These are phyloP conservation scores for Cryptocheilus praepositus DNA, from an alignment of 2,888 invertebrate species.

Conservation along the genomic window DNA sequence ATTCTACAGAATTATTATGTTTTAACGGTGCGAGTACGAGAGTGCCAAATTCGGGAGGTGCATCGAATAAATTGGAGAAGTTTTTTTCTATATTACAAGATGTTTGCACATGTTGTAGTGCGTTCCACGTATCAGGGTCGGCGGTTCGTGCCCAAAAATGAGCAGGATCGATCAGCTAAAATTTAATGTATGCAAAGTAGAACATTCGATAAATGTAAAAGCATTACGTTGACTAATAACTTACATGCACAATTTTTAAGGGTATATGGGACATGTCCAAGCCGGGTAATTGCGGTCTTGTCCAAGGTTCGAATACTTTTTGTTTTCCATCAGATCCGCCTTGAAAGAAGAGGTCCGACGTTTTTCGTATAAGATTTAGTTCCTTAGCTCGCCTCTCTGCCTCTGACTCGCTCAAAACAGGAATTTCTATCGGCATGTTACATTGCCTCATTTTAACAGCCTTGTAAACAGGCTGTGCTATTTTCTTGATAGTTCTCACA, in stretches of 20 bases:
- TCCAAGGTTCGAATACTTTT: conserved; percentile 11
- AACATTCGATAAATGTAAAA: background rate
- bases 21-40: conserved; percentile 76
- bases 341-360: conserved; percentile 12
- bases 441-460: conserved; percentile 82
- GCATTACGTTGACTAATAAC: conserved; percentile 37
- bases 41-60: conserved; percentile 75
- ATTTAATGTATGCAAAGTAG: conserved; percentile 22
- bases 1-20: conserved; percentile 66
- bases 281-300: conserved; percentile 78
- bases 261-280: conserved; percentile 79
- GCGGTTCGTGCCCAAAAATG: conserved; percentile 83
- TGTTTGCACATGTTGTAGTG: conserved; percentile 69
- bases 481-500: conserved; percentile 35
- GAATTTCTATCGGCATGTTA: conserved; percentile 73
- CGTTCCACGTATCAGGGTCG: conserved; percentile 74
- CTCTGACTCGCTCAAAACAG: conserved; percentile 71
- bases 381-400: conserved; percentile 58
- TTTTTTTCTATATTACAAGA: conserved; percentile 44
- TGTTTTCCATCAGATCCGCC: background rate
- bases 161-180: conserved; percentile 79
- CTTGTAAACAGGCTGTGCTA: conserved; percentile 82
- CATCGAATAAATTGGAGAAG: conserved; percentile 45
- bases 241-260: conserved; percentile 78
- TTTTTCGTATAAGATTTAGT: conserved; percentile 38